Percentiles rank a stretch among this genome's conserved stretches.
Evolutionary conservation across 2,888 invertebrate species (phyloP).

Genomic region (Keiferia lycopersicella): DNA sequence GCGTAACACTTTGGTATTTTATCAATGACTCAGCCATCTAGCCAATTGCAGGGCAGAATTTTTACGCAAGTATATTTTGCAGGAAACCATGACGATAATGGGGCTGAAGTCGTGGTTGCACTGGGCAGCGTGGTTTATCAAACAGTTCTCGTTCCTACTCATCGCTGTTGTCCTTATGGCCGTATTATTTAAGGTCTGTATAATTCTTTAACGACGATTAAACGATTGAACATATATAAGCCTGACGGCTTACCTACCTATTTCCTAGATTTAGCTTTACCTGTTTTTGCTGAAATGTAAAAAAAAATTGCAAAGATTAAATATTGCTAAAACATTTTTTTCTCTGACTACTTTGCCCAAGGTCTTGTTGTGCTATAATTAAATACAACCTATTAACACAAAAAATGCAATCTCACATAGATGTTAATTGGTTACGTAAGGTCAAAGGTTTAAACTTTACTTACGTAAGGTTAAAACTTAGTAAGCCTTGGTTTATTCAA

Average conservation of each 20-base stretch:
- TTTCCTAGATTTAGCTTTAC: too few species aligned
- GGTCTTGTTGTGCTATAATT: not conserved
- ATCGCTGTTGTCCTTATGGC: slow-evolving; percentile 84
- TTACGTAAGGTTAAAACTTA: not conserved
- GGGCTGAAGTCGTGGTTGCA: slow-evolving; percentile 92
- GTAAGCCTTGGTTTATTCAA: not conserved
- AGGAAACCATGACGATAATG: slow-evolving; percentile 97
- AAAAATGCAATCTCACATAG: not conserved
- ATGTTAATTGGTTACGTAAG: slow-evolving; percentile 6
- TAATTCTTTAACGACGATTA: not conserved
- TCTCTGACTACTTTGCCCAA: not conserved
- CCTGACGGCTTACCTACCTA: too few species aligned
- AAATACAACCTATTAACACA: not conserved
- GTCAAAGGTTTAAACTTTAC: not conserved
- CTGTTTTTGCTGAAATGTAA: too few species aligned
- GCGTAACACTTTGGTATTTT: too few species aligned
- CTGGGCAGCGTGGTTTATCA: slow-evolving; percentile 93
- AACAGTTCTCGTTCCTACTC: slow-evolving; percentile 86
- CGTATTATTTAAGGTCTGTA: slow-evolving; percentile 81
- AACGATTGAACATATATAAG: too few species aligned
- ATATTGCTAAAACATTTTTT: not conserved
- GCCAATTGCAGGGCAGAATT: too few species aligned
- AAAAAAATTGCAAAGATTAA: too few species aligned
- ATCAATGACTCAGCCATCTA: too few species aligned
- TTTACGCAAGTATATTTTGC: slow-evolving; percentile 32